Evolutionary conservation across 1,140 invertebrate species (phyloP), one percentile per base, ranked within the genome.

Genomic region (Lordiphosa collinella): DNA sequence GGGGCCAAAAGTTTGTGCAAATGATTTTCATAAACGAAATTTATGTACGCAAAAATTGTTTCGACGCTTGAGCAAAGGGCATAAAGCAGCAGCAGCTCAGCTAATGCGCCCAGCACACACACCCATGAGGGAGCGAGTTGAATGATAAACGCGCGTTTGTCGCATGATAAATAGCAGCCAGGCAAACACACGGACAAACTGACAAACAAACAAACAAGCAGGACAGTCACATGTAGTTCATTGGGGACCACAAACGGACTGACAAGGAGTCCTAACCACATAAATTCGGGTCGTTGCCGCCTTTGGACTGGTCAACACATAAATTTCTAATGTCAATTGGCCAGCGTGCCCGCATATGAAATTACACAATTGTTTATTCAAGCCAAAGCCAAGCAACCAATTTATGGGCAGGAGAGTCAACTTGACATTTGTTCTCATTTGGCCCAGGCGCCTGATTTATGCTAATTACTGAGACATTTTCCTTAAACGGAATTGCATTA

Each of bases 11-110:
- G 32, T 61, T 65, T 68, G 75, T 61, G 59, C 48, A 69, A 84
- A 76, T 76, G 72, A 76, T 84, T 82, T 84, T 84, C 78, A 84
- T 78, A 78, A 84, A 84, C 65, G 67, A 57, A 82, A 84, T 76
- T 68, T 69, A 76, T 82, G 76, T 76, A 61, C 48, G 71, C 49
- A 43, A 55, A 80, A 80, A 80, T 80, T 74, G 65, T 74, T 80
- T 66, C 53, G 65, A 50, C 71, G 65, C 64, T 67, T 66, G 67
- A 59, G 56, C 18, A 22, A 22, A 22, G 18, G 18, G 18, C 18
- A 22, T 22, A 22, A 22, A 22, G 18, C 57, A 78, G 75, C 57
- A 78, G 75, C 52, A 46, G 43, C 59, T 41, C 57, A 51, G 56
- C 51, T 67, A 66, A 80, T 60, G 49, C 48, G 47, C 46, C 40